Percentiles rank a stretch among this genome's conserved stretches.
These are phyloP conservation scores for Terebella lapidaria DNA, from an alignment of 2,888 invertebrate genomes.

Conservation along the genomic window DNA sequence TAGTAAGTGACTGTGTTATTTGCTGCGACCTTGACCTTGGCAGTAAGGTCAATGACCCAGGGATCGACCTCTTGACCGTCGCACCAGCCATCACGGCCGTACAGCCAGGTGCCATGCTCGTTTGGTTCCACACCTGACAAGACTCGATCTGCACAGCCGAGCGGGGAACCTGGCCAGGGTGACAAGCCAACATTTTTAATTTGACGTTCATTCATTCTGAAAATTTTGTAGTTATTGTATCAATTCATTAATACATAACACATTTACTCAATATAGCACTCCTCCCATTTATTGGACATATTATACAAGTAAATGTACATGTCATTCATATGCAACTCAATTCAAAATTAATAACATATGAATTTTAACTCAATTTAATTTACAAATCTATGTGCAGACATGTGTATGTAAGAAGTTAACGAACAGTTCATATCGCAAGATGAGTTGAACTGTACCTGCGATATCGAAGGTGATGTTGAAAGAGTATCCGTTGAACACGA, in stretches of 20 bases:
- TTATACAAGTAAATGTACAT: no score
- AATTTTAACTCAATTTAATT: no score
- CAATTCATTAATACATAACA: no score
- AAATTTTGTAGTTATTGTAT: no score
- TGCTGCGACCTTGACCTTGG: slow-evolving; percentile 1
- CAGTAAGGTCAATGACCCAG: slow-evolving; percentile 19
- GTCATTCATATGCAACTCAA: no score
- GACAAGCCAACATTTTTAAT: background rate
- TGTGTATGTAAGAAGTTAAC: no score
- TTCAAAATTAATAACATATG: no score
- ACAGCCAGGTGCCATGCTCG: slow-evolving; percentile 41
- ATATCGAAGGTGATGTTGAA: slow-evolving; percentile 20
- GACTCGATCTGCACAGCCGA: slow-evolving; percentile 34
- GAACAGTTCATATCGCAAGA: no score
- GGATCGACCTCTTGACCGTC: slow-evolving; percentile 32
- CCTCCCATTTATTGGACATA: no score
- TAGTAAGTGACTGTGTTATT: slow-evolving; percentile 27
- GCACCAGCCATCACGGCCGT: slow-evolving; percentile 41
- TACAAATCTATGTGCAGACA: no score
- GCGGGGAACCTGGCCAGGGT: slow-evolving; percentile 31
- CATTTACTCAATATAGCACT: no score
- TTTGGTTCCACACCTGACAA: slow-evolving; percentile 32
- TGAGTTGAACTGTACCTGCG: slow-evolving; percentile 17
- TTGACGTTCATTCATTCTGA: background rate
- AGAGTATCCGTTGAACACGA: slow-evolving; percentile 24